Percentiles rank a stretch among this genome's conserved stretches.
These are phyloP conservation scores for Thecocarcelia acutangulata DNA, from an alignment of 2,888 invertebrate genomes.

Conservation along the genomic window DNA sequence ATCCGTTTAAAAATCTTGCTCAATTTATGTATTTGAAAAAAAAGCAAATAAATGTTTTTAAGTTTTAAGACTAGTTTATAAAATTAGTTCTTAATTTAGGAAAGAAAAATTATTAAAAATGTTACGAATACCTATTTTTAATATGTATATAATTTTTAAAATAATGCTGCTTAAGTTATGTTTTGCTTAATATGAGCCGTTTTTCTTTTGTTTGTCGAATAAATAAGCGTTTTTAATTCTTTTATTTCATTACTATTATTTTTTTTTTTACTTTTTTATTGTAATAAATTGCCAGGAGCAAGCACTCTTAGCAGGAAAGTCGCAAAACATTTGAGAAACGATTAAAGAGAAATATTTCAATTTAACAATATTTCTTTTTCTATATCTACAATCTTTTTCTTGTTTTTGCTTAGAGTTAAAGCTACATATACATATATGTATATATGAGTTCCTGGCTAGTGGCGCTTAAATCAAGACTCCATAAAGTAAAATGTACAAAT, in stretches of 20 bases:
- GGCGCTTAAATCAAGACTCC: no score
- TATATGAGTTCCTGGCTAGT: no score
- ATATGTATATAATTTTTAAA: conserved; percentile 28
- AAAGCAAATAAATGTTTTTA: conserved; percentile 7
- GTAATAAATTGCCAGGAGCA: conserved; percentile 18
- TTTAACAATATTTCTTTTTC: no score
- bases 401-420: no score
- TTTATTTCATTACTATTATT: conserved; percentile 13
- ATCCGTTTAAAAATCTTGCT: conserved; percentile 18
- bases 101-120: conserved; percentile 36
- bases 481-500: no score
- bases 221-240: conserved; percentile 64
- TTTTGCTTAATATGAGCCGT: conserved; percentile 65
- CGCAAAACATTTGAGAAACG: no score
- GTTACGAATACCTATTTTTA: conserved; percentile 53
- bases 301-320: no score
- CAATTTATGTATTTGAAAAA: not conserved
- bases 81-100: conserved; percentile 44
- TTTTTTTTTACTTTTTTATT: conserved; percentile 18
- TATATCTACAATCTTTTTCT: no score
- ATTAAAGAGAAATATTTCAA: no score
- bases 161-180: conserved; percentile 54
- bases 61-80: conserved; percentile 35
- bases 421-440: no score
- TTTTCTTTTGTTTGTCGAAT: conserved; percentile 44